phyloP scores from a whole-genome alignment of 2,888 invertebrate genomes.

The Hemicrepidius hirtus region DNA sequence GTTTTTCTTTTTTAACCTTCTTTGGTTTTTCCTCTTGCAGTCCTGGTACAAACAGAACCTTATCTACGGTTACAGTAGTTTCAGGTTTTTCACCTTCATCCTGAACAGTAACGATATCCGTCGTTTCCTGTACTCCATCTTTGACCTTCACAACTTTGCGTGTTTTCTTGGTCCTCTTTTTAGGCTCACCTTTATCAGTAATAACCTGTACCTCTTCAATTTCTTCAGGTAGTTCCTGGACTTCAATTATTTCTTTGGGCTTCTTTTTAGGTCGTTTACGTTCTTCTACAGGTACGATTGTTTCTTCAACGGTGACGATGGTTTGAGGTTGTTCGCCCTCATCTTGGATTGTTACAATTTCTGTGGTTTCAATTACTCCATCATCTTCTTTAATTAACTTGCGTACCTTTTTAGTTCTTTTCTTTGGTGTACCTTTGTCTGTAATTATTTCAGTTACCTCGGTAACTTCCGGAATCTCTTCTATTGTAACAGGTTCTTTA shows the following conservation, averaged over 20 bases:
- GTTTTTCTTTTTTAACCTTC: conserved; percentile 46
- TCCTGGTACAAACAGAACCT: conserved; percentile 4
- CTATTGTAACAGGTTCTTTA: conserved; percentile 44
- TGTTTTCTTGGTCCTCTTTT: conserved; percentile 53
- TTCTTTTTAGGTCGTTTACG: conserved; percentile 39
- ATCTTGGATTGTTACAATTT: conserved; percentile 71
- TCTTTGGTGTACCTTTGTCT: conserved; percentile 51
- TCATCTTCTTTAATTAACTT: conserved; percentile 69
- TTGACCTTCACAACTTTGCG: conserved; percentile 35
- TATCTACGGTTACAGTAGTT: conserved; percentile 57
- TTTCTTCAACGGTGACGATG: conserved; percentile 44
- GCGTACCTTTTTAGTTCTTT: conserved; percentile 63
- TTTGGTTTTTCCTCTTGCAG: conserved; percentile 59
- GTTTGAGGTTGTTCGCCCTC: conserved; percentile 69
- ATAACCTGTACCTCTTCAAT: conserved; percentile 57
- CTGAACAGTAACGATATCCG: conserved; percentile 58
- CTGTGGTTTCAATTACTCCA: conserved; percentile 71
- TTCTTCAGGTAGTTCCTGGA: conserved; percentile 59
- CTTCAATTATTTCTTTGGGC: conserved; percentile 55
- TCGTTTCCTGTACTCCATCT: conserved; percentile 41
- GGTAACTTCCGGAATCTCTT: conserved; percentile 53
- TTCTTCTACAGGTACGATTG: conserved; percentile 1
- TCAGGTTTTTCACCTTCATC: conserved; percentile 58
- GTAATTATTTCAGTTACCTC: conserved; percentile 48
- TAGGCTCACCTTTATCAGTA: conserved; percentile 59